A percentile compares a stretch with the other conserved stretches of the same genome.
These are phyloP conservation scores for Mystacides longicornis DNA, from an alignment of 2,888 invertebrate species.

Conservation along the genomic window DNA sequence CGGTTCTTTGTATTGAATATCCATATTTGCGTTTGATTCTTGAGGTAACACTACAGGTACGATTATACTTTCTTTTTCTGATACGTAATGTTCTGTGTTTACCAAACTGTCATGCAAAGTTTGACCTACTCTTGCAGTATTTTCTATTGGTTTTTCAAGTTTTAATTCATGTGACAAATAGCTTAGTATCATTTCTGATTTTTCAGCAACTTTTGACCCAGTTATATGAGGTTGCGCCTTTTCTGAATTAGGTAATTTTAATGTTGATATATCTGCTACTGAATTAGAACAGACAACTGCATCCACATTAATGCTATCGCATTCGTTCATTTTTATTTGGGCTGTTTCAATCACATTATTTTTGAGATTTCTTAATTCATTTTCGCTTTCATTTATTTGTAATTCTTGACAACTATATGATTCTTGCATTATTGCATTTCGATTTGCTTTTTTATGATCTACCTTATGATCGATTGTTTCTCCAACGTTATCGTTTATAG, in stretches of 20 bases:
- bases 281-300: constrained; percentile 19
- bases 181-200: constrained; percentile 17
- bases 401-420: constrained; percentile 26
- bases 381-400: constrained; percentile 27
- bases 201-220: constrained; percentile 18
- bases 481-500: constrained; percentile 26
- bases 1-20: constrained; percentile 33
- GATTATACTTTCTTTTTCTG: constrained; percentile 39
- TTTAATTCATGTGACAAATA: constrained; percentile 19
- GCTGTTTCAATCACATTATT: constrained; percentile 30
- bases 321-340: constrained; percentile 28
- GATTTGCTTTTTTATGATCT: constrained; percentile 22
- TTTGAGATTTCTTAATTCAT: constrained; percentile 28
- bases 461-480: constrained; percentile 21
- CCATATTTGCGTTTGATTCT: constrained; percentile 30
- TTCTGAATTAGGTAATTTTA: constrained; percentile 20
- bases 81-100: constrained; percentile 43
- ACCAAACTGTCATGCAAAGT: constrained; percentile 48
- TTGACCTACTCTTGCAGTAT: constrained; percentile 40
- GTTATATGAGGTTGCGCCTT: constrained; percentile 26
- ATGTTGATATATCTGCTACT: constrained; percentile 23
- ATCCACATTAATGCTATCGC: constrained; percentile 27
- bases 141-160: constrained; percentile 30
- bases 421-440: constrained; percentile 25
- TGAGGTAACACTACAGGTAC: constrained; percentile 21